Conservation (phyloP, 2,113 vertebrate genomes). For the Edolisoma coerulescens region DNA sequence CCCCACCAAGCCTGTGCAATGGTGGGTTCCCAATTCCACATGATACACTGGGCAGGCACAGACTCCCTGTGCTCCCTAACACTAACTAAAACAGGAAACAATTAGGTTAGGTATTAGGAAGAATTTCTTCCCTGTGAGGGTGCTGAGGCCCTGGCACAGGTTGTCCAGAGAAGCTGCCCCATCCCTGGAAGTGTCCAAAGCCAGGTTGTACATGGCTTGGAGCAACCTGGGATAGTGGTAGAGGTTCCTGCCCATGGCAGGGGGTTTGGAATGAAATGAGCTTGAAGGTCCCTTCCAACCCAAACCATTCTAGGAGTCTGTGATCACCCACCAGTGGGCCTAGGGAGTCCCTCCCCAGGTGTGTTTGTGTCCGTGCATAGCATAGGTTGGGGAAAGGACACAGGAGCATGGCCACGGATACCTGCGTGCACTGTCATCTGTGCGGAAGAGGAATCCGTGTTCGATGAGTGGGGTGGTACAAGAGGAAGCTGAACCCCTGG, state of each 20-base stretch:
- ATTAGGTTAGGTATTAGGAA: not conserved
- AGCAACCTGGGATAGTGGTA: not conserved
- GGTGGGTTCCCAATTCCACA: rapidly evolving
- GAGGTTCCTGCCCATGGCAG: not conserved
- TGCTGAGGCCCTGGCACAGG: not conserved
- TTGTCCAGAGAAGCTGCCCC: not conserved
- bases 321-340: not conserved
- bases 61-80: not conserved
- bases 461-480: not conserved
- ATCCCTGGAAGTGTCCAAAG: not conserved
- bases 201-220: not conserved
- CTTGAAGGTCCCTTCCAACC: not conserved
- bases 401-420: not conserved
- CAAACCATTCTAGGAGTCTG: not conserved
- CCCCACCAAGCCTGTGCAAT: rapidly evolving
- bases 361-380: rapidly evolving
- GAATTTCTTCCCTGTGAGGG: not conserved
- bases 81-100: not conserved
- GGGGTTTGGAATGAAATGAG: not conserved
- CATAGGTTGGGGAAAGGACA: not conserved
- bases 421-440: not conserved
- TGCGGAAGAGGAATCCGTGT: rapidly evolving
- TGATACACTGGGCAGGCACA: not conserved
- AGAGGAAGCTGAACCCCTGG: not conserved
- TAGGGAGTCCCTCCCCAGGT: not conserved